A percentile compares a stretch with the other conserved stretches of the same genome.
Evolutionary conservation across 1,140 invertebrate species (phyloP).

Genomic region (Parapsyche elsis): DNA sequence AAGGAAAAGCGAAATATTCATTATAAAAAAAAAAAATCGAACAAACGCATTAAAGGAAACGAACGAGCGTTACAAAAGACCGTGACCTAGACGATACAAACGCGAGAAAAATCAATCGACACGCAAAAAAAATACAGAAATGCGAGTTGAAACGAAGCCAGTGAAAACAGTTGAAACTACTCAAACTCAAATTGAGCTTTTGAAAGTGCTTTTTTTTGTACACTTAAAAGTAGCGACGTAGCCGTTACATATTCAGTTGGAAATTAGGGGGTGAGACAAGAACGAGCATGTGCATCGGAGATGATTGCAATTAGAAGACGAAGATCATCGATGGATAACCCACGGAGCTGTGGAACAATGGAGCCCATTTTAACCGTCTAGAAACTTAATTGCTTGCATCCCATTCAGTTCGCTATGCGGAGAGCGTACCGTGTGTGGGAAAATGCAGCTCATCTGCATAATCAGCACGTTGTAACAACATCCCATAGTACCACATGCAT

Average conservation of each 20-base stretch:
- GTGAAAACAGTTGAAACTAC: neutral
- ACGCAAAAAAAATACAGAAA: neutral
- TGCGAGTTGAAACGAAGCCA: neutral
- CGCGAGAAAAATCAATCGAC: neutral
- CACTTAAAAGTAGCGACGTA: too few species aligned
- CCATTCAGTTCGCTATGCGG: neutral
- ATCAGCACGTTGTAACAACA: neutral
- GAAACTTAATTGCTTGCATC: slow-evolving; percentile 18
- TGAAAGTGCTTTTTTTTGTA: neutral
- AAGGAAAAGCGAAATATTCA: neutral
- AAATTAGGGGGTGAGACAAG: neutral
- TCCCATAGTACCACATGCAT: too few species aligned
- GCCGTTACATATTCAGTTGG: slow-evolving; percentile 5
- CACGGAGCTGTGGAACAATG: neutral
- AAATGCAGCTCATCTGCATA: slow-evolving; percentile 17
- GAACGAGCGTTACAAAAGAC: neutral
- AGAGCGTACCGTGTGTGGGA: neutral
- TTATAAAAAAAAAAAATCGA: neutral
- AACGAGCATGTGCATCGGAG: neutral
- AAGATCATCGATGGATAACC: neutral
- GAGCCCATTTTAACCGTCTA: neutral
- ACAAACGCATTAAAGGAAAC: neutral
- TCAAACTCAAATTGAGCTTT: neutral
- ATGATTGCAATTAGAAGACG: neutral
- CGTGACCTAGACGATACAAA: neutral